Base-by-base conservation (phyloP, 2,888 invertebrate species). In the Amphimallon solstitiale region DNA sequence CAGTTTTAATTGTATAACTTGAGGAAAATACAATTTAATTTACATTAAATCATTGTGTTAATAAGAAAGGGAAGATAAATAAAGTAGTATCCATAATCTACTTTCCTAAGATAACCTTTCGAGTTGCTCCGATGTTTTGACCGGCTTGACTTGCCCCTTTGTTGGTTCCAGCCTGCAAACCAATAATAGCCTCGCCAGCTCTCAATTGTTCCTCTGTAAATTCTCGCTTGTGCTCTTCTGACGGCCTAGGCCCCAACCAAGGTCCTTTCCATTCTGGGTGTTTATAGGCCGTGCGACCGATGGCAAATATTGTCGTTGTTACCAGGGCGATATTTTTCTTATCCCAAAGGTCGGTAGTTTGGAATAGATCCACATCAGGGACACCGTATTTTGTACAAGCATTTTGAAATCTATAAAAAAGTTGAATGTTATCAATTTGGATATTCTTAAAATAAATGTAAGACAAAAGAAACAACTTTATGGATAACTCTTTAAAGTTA, bases 281-380 rank as follows among this genome's bases (percentile, higher is more conserved):
- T 77, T 86, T 90, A 84, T 93, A 91, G 0, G 92, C 89, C 88
- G 94, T 92, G 77, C 95, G 89, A 66, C 94, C 97, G 71, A 97
- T 86, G 12, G 96, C 93, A 77, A 92, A 92, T 75, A 97, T 90
- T 56, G 94, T 94, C 76, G 90, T 90, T 59, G 96, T 92, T 51
- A 97, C 96, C 65, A 92, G 88, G 35, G 91, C 89, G 71, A 97
- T 93, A 81, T 97, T 96, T 83, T 94, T 94, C 77, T 88, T 88
- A 80, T 97, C 97, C 88, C 93, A 95, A 23, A 97, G 86, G 78
- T 97, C 97, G 0, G 94, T 94, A 1, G 96, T 93, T 84, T 95
- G 94, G 86, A 96, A 96, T 9, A 93, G 86, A 79, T 96, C 96
- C 0, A 90, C 89, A 73, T 93, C 93, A 4, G 92, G 89, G 0